Base-by-base conservation (phyloP, 2,113 vertebrate species). In the Otolemur garnettii region DNA sequence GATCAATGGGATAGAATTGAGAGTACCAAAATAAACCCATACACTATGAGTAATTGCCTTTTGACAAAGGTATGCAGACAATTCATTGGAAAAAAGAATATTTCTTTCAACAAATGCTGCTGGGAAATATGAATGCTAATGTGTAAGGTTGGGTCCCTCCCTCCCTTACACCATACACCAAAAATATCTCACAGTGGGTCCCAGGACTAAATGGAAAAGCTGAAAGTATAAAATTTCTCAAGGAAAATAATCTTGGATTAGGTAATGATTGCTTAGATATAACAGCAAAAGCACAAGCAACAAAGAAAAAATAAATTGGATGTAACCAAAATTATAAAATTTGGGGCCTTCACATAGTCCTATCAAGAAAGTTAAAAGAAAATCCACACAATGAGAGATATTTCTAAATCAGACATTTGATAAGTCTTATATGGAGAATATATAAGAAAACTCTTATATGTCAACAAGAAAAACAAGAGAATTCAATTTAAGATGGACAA, bases 381-480 rank as follows among this genome's bases (percentile, higher is more conserved):
- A 69, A 5, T 3, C 22, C 38, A 87, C 11, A 72, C 59, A 64
- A 83, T 83, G 18, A 53, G 69, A 87, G n/a, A 50, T n/a, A 87
- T 83, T 64, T 90, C 17, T 14, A 90, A 87, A 64, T 35, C 22
- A 78, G 26, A 64, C 18, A 53, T 50, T 64, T 87, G 30, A n/a
- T 62, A 57, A 71, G 15, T 78, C 24, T 90, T 77, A 60, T 50
- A 87, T 18, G 50, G 0, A 94, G 14, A 81, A 50, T 74, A 42
- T 75, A 8, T 38, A 71, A 71, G 45, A n/a, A 19, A 92, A 86
- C 8, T 74, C 5, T 86, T 57, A 59, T 3, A 50, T 30, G 21
- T 91, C 57, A 94, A 64, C 28, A 87, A 62, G 42, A 69, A 87
- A 90, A 92, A 72, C 26, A 74, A 69, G 55, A 75, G 19, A 80